Conservation (phyloP, 2,888 invertebrate genomes). For the Thalpophila matura region DNA sequence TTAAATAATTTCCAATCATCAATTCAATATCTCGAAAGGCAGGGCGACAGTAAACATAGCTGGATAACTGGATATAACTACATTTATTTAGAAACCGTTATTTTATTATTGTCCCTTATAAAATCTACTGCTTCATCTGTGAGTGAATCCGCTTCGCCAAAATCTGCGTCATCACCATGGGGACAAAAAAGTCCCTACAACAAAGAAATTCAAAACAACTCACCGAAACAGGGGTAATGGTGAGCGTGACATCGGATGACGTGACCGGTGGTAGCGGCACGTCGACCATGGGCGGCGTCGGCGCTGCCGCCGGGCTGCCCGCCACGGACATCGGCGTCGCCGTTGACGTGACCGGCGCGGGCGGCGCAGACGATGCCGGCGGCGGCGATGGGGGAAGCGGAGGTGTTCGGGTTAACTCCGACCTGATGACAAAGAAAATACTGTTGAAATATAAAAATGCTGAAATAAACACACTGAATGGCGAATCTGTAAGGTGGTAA, state of each 20-base stretch:
- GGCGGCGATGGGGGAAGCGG: constrained; percentile 85
- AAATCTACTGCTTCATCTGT: too few relatives aligned
- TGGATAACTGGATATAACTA: too few relatives aligned
- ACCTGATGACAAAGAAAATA: constrained; percentile 64
- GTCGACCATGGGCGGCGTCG: constrained; percentile 63
- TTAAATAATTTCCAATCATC: too few relatives aligned
- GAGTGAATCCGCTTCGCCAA: too few relatives aligned
- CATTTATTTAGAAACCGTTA: too few relatives aligned
- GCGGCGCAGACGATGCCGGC: constrained; percentile 81
- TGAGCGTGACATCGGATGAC: constrained; percentile 53
- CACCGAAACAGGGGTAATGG: constrained; percentile 66
- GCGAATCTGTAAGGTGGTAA: neutral
- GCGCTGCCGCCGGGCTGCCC: constrained; percentile 66
- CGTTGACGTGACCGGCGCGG: constrained; percentile 68
- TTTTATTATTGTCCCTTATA: too few relatives aligned
- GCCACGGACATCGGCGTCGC: constrained; percentile 63
- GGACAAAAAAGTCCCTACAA: neutral
- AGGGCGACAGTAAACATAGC: too few relatives aligned
- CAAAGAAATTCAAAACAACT: constrained; percentile 24
- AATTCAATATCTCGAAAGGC: too few relatives aligned
- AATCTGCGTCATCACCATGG: too few relatives aligned
- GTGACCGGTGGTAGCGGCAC: constrained; percentile 55
- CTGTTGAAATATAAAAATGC: neutral
- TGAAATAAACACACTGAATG: neutral
- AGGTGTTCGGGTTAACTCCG: constrained; percentile 80